Base-by-base conservation (phyloP, 2,888 invertebrate genomes). In the Microdon myrmicae region DNA sequence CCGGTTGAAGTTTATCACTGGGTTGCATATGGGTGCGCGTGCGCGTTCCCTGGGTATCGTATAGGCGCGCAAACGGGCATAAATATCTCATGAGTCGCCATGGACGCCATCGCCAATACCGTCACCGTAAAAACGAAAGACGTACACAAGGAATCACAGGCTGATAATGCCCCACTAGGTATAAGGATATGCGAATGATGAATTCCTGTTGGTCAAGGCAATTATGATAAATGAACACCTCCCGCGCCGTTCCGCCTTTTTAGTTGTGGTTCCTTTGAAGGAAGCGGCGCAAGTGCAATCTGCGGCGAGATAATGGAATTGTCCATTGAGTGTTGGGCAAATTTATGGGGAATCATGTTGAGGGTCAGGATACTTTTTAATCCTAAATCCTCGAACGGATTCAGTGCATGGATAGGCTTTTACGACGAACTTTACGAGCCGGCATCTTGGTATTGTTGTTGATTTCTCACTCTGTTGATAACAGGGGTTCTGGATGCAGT, bases 1-100 rank as follows among this genome's bases (percentile, higher is more conserved):
- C 68, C 41, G 68, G 61, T 59, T 70, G 68, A 70, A 69, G 70
- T 70, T 70, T 69, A 70, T 70, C 68, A 70, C 68, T 70, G 61
- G 66, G 59, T 48, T 54, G 54, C 59, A 66, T 66, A 58, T 66
- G 48, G 54, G 59, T 51, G 51, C 56, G 48, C 49, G 53, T 13
- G 9, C 29, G 9, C 8, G 12, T 9, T 25, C 4, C 37, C 14
- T 25, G 23, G 34, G 23, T 23, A 17, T 34, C 45, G 43, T 26
- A 22, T 43, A 34, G 45, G 43, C 44, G 38, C 38, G 39, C 54
- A 51, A 45, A 37, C 51, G 51, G 37, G 39, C 58, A 58, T 58
- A 64, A 64, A 64, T 64, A 64, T 64, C 64, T 53, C 58, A 23
- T 64, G 56, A 35, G 45, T 39, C 19, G 31, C 39, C 47, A 51